Evolutionary conservation across 2,113 vertebrate genomes (phyloP).

Genomic region (Motacilla alba): DNA sequence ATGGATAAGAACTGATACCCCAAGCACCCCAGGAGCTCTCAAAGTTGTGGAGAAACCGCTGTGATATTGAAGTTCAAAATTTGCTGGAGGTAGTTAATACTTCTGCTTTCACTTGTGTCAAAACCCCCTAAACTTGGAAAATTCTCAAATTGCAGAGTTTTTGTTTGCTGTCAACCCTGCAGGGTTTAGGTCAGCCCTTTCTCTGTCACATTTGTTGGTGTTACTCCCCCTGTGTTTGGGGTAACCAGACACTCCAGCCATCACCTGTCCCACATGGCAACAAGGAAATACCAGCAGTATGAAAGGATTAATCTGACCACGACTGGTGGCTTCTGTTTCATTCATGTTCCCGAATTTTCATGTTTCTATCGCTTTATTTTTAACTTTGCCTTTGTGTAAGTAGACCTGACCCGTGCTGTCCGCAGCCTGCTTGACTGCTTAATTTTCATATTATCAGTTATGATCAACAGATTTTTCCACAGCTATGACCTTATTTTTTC

Average conservation of each 20-base stretch:
- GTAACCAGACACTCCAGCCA: neutral
- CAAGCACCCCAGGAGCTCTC: neutral
- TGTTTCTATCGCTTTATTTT: neutral
- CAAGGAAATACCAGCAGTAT: neutral
- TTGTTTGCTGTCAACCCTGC: neutral
- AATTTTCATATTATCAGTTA: conserved; percentile 41
- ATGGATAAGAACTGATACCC: neutral
- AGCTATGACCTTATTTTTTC: conserved; percentile 34
- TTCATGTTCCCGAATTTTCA: neutral
- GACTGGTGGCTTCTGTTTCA: neutral
- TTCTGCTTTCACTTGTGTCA: neutral
- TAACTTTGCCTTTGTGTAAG: neutral
- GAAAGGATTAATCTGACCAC: neutral
- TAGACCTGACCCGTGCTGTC: neutral
- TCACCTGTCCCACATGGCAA: neutral
- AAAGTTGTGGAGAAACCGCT: neutral
- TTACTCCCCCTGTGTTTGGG: neutral
- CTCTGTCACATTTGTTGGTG: neutral
- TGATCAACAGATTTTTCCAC: conserved; percentile 22
- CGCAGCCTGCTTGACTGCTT: conserved; percentile 22
- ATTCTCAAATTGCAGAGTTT: neutral
- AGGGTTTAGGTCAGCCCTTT: neutral
- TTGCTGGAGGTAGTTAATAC: neutral
- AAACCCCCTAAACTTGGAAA: neutral
- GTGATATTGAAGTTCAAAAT: neutral